Evolutionary conservation across 2,888 invertebrate species (phyloP), one percentile per base, ranked within the genome.

Genomic region (Polia nebulosa): DNA sequence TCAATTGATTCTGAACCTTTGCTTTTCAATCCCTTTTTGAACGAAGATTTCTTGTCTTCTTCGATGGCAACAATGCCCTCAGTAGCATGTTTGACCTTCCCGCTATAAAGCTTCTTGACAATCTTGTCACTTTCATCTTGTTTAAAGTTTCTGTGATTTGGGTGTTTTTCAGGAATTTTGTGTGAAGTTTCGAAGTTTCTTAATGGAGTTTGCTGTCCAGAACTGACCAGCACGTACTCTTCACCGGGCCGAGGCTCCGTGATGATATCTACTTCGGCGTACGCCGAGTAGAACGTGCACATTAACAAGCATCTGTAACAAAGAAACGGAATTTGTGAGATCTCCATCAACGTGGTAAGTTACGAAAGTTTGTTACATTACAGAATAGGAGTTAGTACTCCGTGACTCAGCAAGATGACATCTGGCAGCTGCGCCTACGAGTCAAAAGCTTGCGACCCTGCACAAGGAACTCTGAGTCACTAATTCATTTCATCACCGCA

Each of bases 111-210:
- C 72, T 95, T 94, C 67, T 94, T 94, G 17, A 86, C 87, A 64
- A 92, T 94, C 92, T 92, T 96, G 89, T 91, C 96, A 91, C 85
- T 95, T 85, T 93, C 96, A 85, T 92, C 83, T 59, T 82, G 76
- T 60, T 82, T 92, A 15, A 91, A 82, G 49, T 91, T 78, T 58
- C 92, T 90, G 55, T 95, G 92, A 65, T 91, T 79, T 1, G 95
- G 93, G 75, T 95, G 92, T 83, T 95, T 94, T 20, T 95, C 96
- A 0, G 97, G 97, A 79, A 97, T 96, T 92, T 97, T 98, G 88
- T 98, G 98, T 3, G 97, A 96, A 3, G 97, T 97, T 91, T 97
- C 97, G 84, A 97, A 97, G 83, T 91, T 92, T 83, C 93, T 91
- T 32, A 96, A 65, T 1, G 95, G 93, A 29, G 95, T 95, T 80